These are phyloP conservation scores for Genyomyrus donnyi DNA, from an alignment of 2,113 vertebrate genomes.

Conservation along the genomic window DNA sequence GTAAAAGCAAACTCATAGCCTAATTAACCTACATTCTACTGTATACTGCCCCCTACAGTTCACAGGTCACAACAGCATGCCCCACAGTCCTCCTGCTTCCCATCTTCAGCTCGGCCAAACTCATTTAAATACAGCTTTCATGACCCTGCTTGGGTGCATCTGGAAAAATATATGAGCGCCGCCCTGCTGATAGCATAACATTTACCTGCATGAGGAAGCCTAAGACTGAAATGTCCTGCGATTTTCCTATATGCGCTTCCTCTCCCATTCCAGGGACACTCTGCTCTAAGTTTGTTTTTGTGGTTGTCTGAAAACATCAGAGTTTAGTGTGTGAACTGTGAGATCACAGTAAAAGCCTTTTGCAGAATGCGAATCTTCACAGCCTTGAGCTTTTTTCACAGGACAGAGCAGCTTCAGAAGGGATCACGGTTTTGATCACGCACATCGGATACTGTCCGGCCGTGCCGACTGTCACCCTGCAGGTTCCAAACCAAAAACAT, in stretches of 20 bases:
- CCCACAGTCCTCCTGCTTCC: not conserved
- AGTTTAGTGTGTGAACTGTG: not conserved
- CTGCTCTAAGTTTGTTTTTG: not conserved
- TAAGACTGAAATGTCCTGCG: not conserved
- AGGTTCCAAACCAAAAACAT: not conserved
- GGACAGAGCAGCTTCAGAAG: not conserved
- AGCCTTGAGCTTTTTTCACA: not conserved
- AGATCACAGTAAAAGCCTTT: not conserved
- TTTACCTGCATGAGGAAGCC: not conserved
- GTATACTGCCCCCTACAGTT: not conserved
- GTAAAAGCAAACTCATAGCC: not conserved
- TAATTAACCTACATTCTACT: not conserved
- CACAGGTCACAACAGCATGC: not conserved
- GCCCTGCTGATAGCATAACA: not conserved
- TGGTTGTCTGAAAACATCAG: not conserved
- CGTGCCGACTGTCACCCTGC: not conserved
- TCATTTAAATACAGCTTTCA: not conserved
- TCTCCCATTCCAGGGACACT: not conserved
- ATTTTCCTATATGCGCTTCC: not conserved
- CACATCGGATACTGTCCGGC: not conserved
- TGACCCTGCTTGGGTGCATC: not conserved
- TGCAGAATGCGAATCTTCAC: not conserved
- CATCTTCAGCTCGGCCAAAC: not conserved
- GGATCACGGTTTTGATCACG: not conserved
- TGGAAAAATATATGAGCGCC: not conserved